Base-by-base conservation (phyloP, 2,797 vertebrate species). In the Falco concolor region DNA sequence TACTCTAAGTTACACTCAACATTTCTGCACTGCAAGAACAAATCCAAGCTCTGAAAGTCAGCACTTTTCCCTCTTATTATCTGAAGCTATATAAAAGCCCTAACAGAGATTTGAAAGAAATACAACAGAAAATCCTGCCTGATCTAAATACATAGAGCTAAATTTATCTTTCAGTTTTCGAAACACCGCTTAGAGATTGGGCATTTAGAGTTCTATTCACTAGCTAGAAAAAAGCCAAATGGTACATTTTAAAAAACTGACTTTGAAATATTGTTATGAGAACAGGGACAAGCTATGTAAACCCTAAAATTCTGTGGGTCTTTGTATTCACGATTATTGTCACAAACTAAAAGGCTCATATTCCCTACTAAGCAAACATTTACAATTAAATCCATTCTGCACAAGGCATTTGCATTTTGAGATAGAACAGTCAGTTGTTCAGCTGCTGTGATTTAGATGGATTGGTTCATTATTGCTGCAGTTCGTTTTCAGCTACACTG, bases 371-470 rank as follows among this genome's bases (percentile, higher is more conserved):
- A 95, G 95, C 94, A 97, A 97, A 97, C 95, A 97, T 93, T 94
- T 94, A 95, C 95, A 96, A 97, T 97, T 96, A 97, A 96, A 97
- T 94, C 87, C 93, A 97, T 95, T 96, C 94, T 95, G 86, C 90
- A 86, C 90, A 81, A 93, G 83, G 64, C 91, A 97, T 96, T 97
- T 97, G 96, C 96, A 97, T 97, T 96, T 96, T 95, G 94, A 97
- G 95, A 96, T 94, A 95, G 95, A 97, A 90, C 90, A 97, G 95
- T 96, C 95, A 95, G 95, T 97, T 91, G 95, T 97, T 97, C 95
- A 96, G 96, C 96, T 96, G 96, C 95, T 96, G 96, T 96, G 96
- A 97, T 95, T 96, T 96, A 97, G 96, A 97, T 95, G 92, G 96
- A 97, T 97, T 94, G 96, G 95, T 97, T 97, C 96, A 97, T 96